phyloP scores from a whole-genome alignment of 2,113 vertebrate genomes.

The Sceloporus tristichus region DNA sequence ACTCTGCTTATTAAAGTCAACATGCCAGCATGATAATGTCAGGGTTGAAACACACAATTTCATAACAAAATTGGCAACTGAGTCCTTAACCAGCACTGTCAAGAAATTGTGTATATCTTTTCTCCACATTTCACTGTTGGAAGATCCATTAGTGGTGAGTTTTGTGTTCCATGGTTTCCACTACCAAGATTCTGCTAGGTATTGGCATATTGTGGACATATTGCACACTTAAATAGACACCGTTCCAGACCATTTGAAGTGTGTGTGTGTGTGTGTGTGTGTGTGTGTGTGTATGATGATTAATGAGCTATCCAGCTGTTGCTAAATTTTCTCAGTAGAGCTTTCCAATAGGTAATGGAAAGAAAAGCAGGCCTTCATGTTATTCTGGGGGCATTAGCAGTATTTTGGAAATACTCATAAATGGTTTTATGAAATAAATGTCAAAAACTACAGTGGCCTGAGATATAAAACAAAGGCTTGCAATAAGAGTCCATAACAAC shows the following conservation, averaged over 20 bases:
- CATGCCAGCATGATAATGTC: too few relatives aligned
- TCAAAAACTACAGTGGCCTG: constrained; percentile 41
- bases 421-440: constrained; percentile 51
- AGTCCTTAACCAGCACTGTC: too few relatives aligned
- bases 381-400: constrained; percentile 49
- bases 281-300: constrained; percentile 46
- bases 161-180: constrained; percentile 24
- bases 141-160: neutral
- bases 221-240: constrained; percentile 39
- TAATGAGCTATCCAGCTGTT: constrained; percentile 70
- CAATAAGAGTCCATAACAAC: constrained; percentile 46
- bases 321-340: constrained; percentile 55
- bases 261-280: too few relatives aligned
- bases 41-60: too few relatives aligned
- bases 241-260: constrained; percentile 45
- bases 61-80: too few relatives aligned
- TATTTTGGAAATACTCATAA: constrained; percentile 47
- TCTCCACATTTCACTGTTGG: constrained; percentile 17
- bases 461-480: constrained; percentile 39
- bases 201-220: constrained; percentile 48
- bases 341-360: constrained; percentile 53
- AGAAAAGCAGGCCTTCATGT: constrained; percentile 49
- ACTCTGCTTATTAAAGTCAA: too few relatives aligned
- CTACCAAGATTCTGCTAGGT: constrained; percentile 28
- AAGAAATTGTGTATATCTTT: neutral